Evolutionary conservation across 2,797 vertebrate genomes (phyloP), one percentile per base, ranked within the genome.

Genomic region (Sylvia borin): DNA sequence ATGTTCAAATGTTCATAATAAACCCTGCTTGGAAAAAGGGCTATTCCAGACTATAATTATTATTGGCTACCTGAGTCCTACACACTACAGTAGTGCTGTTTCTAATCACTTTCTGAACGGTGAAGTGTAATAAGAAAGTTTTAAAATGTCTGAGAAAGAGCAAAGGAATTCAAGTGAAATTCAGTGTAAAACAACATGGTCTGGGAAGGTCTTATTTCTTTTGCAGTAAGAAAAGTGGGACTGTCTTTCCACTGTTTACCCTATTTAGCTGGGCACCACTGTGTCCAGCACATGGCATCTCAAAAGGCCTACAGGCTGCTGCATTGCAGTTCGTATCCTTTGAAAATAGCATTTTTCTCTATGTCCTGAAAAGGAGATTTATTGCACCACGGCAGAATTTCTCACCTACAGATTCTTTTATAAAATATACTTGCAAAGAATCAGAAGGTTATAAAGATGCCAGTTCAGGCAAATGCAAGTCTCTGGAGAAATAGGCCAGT

Each of bases 391-490:
- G 47, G 47, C 26, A 71, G 29, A 68, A 79, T 85, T 95, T 85
- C 40, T 85, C 38, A 62, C 24, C n/a, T n/a, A 60, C 13, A 42
- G 40, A 83, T 62, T 71, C 4, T 3, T 80, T 73, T 65, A 74
- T 76, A 79, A 94, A 85, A 90, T 75, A 11, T 24, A 90, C 92
- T 90, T 94, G 42, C 32, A 40, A 87, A 94, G 45, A 65, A 86
- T 32, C 45, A 80, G 74, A 64, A 95, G 43, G 48, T 87, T 93
- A 48, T 48, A 86, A 93, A 96, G 68, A 93, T 48, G 57, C 15
- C 26, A 65, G 36, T 57, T 79, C 54, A 93, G 73, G 85, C 36
- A 90, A 95, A 93, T 27, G 7, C 19, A 76, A 58, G 32, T 73
- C 36, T 77, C 67, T 85, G 73, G 67, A 74, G 36, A 66, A 86